These are phyloP conservation scores for Thereva nobilitata DNA, from an alignment of 2,888 invertebrate genomes.

Conservation along the genomic window DNA sequence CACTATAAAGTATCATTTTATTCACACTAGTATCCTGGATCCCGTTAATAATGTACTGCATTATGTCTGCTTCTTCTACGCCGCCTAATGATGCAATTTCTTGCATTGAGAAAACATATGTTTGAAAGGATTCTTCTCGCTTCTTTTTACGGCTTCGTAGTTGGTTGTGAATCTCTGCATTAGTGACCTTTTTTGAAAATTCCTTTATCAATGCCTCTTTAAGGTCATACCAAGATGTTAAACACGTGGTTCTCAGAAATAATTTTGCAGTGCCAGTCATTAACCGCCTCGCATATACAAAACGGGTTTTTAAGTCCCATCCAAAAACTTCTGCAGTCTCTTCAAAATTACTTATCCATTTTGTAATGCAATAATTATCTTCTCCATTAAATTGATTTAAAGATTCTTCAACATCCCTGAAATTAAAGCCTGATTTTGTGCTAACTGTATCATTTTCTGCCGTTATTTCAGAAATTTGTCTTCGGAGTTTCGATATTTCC, in stretches of 20 bases:
- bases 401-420: constrained; percentile 22
- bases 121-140: constrained; percentile 33
- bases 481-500: no score
- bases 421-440: no score
- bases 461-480: no score
- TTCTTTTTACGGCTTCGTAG: constrained; percentile 25
- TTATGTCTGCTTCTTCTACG: constrained; percentile 32
- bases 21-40: constrained; percentile 29
- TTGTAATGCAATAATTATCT: constrained; percentile 10
- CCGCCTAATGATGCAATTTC: no score
- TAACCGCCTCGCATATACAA: no score
- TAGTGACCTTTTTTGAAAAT: constrained; percentile 25
- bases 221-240: constrained; percentile 27
- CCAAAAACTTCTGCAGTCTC: constrained; percentile 1
- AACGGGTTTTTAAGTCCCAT: constrained; percentile 1
- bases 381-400: constrained; percentile 13
- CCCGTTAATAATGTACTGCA: constrained; percentile 30
- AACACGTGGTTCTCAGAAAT: constrained; percentile 28
- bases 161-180: constrained; percentile 33
- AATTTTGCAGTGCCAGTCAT: constrained; percentile 38
- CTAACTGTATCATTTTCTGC: no score
- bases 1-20: constrained; percentile 26
- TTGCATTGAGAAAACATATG: constrained; percentile 31
- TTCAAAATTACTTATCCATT: constrained; percentile 21
- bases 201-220: constrained; percentile 31